phyloP scores from a whole-genome alignment of 2,797 vertebrate species.

The Etheostoma perlongum region DNA sequence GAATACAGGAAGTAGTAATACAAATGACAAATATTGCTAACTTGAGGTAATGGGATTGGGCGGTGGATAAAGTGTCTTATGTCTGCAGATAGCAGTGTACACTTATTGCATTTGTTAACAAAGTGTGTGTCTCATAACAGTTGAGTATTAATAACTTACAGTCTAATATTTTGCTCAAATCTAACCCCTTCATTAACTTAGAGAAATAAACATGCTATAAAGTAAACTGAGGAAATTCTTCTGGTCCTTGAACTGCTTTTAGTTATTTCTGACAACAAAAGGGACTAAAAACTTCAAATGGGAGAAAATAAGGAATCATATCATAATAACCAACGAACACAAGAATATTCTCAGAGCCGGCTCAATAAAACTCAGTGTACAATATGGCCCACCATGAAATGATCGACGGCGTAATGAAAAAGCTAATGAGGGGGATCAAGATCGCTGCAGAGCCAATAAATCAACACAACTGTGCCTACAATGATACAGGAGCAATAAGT shows the following conservation, averaged over 20 bases:
- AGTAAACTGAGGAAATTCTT: not conserved
- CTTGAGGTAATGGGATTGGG: not conserved
- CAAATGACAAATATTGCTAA: constrained; percentile 15
- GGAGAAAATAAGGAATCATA: constrained; percentile 45
- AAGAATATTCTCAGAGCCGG: constrained; percentile 36
- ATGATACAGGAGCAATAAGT: constrained; percentile 76
- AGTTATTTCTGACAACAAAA: constrained; percentile 20
- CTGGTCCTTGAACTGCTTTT: not conserved
- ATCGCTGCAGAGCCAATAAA: constrained; percentile 81
- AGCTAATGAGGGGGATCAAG: constrained; percentile 86
- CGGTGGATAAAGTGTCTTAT: constrained; percentile 13
- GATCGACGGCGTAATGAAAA: constrained; percentile 83
- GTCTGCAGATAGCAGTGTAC: not conserved
- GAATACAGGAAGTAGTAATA: not conserved
- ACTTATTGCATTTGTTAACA: not conserved
- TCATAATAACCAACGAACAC: constrained; percentile 40
- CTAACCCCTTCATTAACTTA: not conserved
- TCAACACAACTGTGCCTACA: constrained; percentile 80
- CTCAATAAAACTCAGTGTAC: constrained; percentile 64
- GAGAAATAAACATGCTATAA: not conserved
- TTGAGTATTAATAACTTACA: not conserved
- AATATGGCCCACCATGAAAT: constrained; percentile 70
- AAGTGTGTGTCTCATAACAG: not conserved
- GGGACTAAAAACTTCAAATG: constrained; percentile 29
- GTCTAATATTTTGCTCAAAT: not conserved